Evolutionary conservation across 2,113 vertebrate species (phyloP).

Genomic region (Aspidoscelis tigris): DNA sequence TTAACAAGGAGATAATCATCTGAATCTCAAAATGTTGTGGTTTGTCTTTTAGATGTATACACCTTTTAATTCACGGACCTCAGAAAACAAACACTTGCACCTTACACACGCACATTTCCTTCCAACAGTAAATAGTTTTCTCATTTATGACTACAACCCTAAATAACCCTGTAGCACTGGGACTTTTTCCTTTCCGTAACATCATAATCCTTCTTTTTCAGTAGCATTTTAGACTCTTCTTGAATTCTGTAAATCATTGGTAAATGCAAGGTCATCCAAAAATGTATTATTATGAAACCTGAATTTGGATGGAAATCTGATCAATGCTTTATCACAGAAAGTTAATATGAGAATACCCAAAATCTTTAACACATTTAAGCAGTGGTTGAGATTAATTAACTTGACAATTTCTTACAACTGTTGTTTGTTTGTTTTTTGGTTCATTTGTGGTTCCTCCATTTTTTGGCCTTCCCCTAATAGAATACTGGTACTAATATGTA

Average conservation of each 20-base stretch:
- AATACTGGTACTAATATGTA: too few relatives aligned
- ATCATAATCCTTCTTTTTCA: not conserved
- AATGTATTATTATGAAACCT: not conserved
- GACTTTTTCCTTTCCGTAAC: not conserved
- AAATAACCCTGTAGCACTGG: not conserved
- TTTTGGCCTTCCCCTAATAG: too few relatives aligned
- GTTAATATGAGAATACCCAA: not conserved
- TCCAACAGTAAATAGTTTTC: not conserved
- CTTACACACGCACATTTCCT: not conserved
- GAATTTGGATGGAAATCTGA: not conserved
- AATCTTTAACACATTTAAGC: not conserved
- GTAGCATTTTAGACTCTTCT: not conserved
- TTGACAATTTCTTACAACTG: not conserved
- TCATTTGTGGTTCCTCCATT: not conserved
- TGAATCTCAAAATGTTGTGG: slow-evolving; percentile 14
- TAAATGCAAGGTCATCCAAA: not conserved
- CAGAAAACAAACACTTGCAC: slow-evolving; percentile 23
- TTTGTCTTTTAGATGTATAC: slow-evolving; percentile 22
- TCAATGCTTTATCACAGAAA: not conserved
- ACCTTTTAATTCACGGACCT: slow-evolving; percentile 45
- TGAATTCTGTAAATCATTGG: not conserved
- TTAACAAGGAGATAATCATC: not conserved
- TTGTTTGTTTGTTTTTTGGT: not conserved
- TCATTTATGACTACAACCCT: not conserved
- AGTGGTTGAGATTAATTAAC: not conserved